These are phyloP conservation scores for Podocnemis expansa DNA, from an alignment of 2,113 vertebrate genomes.

Conservation along the genomic window DNA sequence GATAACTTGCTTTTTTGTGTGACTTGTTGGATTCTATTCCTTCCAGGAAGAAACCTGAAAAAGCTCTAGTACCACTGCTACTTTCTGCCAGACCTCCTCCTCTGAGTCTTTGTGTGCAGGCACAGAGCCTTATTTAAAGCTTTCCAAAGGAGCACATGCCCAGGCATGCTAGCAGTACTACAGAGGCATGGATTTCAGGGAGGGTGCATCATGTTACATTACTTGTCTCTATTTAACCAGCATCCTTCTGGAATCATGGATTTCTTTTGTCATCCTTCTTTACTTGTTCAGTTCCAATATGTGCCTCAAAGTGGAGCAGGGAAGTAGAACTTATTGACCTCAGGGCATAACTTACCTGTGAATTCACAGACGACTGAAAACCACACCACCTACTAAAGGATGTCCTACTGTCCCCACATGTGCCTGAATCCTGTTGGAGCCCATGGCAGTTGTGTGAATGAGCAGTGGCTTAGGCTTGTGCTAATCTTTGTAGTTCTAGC, in stretches of 20 bases:
- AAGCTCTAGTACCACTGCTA: background rate
- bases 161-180: background rate
- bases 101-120: background rate
- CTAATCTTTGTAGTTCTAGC: background rate
- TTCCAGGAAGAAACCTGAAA: rapidly evolving
- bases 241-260: background rate
- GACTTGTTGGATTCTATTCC: rapidly evolving
- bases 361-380: background rate
- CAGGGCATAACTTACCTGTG: background rate
- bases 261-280: background rate
- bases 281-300: background rate
- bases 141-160: background rate
- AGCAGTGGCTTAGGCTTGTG: background rate
- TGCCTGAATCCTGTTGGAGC: background rate
- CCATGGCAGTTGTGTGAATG: rapidly evolving
- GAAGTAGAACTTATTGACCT: no score
- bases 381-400: background rate
- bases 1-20: background rate
- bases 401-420: rapidly evolving
- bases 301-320: background rate
- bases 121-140: background rate
- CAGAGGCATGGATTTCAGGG: background rate
- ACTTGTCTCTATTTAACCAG: background rate
- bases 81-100: background rate
- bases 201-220: background rate